phyloP scores from a whole-genome alignment of 2,888 invertebrate genomes.

The Brenthis ino region DNA sequence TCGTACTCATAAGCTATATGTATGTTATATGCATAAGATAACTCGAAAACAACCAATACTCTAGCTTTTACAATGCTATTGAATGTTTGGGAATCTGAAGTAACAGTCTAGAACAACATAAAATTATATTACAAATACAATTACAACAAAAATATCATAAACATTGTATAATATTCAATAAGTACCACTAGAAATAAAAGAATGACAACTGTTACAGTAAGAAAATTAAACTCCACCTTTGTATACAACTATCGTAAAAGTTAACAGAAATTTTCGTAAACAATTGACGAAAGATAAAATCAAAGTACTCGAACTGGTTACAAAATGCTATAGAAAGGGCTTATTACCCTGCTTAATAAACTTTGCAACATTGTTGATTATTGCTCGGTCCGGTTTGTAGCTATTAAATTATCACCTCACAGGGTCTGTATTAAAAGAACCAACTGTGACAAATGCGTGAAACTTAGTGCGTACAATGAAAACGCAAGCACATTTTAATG shows the following conservation, averaged over 20 bases:
- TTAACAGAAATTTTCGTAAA: conserved; percentile 39
- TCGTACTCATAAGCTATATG: no score
- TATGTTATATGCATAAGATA: no score
- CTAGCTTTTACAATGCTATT: no score
- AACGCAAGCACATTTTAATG: conserved; percentile 71
- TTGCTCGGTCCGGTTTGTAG: conserved; percentile 61
- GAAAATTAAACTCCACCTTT: conserved; percentile 42
- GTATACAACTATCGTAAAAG: conserved; percentile 40
- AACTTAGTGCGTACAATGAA: conserved; percentile 65
- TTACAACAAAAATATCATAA: no score
- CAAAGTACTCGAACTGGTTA: conserved; percentile 40
- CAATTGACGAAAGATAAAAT: conserved; percentile 39
- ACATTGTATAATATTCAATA: no score
- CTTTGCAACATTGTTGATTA: conserved; percentile 78
- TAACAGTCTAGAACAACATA: no score
- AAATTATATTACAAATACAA: no score
- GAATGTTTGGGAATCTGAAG: no score
- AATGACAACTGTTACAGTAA: conserved; percentile 31
- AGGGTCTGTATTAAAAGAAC: conserved; percentile 44
- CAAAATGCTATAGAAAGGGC: conserved; percentile 52
- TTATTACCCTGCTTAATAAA: conserved; percentile 81
- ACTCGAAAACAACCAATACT: no score
- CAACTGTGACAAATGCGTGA: conserved; percentile 61
- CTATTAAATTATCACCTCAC: conserved; percentile 53
- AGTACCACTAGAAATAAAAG: no score